These are phyloP conservation scores for Nudaria mundana DNA, from an alignment of 2,888 invertebrate genomes.

Conservation along the genomic window DNA sequence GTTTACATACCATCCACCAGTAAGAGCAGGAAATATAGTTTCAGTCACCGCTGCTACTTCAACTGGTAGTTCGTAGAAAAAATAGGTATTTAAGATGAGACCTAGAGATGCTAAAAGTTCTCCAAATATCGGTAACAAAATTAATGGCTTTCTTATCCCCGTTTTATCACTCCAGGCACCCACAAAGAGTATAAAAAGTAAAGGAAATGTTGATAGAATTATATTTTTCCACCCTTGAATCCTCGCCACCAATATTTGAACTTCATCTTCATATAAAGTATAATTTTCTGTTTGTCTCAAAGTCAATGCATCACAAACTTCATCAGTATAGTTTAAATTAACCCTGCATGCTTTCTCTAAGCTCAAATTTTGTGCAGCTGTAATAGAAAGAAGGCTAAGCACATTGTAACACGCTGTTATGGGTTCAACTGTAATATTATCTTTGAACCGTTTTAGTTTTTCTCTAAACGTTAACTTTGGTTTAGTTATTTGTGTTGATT, in stretches of 20 bases:
- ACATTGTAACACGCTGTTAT: constrained; percentile 86
- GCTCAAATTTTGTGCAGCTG: constrained; percentile 88
- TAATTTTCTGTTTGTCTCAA: constrained; percentile 84
- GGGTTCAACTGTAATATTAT: constrained; percentile 86
- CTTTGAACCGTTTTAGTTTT: constrained; percentile 59
- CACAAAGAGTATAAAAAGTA: constrained; percentile 89
- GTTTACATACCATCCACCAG: constrained; percentile 93
- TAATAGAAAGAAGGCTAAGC: constrained; percentile 83
- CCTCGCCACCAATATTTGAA: constrained; percentile 87
- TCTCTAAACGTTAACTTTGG: constrained; percentile 49
- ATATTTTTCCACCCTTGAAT: constrained; percentile 93
- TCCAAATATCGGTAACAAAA: constrained; percentile 89
- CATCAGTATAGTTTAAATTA: constrained; percentile 85
- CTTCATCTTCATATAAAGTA: constrained; percentile 79
- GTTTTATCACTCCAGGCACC: constrained; percentile 89
- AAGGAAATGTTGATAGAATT: constrained; percentile 90
- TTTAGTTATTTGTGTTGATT: constrained; percentile 29
- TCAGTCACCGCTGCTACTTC: constrained; percentile 89
- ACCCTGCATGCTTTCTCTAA: constrained; percentile 91
- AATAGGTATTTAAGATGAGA: constrained; percentile 89
- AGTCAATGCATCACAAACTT: constrained; percentile 88
- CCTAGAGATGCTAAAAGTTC: constrained; percentile 90
- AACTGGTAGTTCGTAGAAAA: constrained; percentile 88
- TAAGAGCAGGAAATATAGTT: constrained; percentile 89
- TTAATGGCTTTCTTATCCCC: constrained; percentile 88